Conservation (phyloP, 2,888 invertebrate species). For the Erebia epiphron region DNA sequence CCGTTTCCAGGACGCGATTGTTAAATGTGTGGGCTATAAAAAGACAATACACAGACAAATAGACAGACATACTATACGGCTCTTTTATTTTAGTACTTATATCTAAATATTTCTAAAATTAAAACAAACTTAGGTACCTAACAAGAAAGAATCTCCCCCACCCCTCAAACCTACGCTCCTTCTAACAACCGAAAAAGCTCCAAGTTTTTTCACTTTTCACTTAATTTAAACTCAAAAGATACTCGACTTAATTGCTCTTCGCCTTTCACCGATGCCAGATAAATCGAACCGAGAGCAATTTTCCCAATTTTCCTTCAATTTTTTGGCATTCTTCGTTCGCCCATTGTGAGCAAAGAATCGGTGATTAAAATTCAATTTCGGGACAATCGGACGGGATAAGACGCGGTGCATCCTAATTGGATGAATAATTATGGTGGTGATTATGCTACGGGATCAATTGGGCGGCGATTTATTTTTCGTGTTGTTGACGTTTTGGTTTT, state of each 20-base stretch:
- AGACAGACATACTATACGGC: too few relatives aligned
- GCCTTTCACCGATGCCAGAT: constrained; percentile 59
- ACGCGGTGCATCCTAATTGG: constrained; percentile 81
- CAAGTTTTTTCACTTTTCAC: constrained; percentile 80
- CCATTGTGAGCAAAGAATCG: constrained; percentile 78
- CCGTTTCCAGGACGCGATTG: too few relatives aligned
- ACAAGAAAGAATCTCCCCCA: neutral
- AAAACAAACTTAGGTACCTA: neutral
- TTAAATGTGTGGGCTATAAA: too few relatives aligned
- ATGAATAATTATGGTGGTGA: constrained; percentile 49
- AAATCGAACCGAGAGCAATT: constrained; percentile 74
- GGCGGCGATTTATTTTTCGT: constrained; percentile 15
- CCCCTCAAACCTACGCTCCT: constrained; percentile 39
- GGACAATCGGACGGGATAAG: constrained; percentile 75
- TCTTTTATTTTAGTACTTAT: neutral
- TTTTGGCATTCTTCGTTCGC: constrained; percentile 74
- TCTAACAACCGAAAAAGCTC: constrained; percentile 49
- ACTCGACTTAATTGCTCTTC: constrained; percentile 80
- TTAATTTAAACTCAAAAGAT: constrained; percentile 83
- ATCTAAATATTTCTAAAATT: neutral
- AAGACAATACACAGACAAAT: too few relatives aligned
- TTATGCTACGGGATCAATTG: constrained; percentile 31
- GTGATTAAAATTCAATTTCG: constrained; percentile 83
- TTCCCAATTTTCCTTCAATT: constrained; percentile 74
- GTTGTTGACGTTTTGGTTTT: constrained; percentile 15